A percentile compares a stretch with the other conserved stretches of the same genome.
phyloP scores from a whole-genome alignment of 2,888 invertebrate genomes.

The Trichopria drosophilae region DNA sequence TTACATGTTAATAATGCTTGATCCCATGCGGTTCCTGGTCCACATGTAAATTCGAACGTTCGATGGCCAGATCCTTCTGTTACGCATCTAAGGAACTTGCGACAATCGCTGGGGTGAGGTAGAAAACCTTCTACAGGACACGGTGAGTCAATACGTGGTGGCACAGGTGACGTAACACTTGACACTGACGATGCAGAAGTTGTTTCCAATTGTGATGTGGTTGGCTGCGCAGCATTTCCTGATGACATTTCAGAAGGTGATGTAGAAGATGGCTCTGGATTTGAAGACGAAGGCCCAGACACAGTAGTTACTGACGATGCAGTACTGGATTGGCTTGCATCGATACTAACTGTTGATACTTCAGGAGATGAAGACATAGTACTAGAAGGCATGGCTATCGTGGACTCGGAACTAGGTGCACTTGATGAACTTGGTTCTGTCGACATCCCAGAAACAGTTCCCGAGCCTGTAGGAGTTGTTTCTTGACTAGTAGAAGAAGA shows the following conservation, averaged over 20 bases:
- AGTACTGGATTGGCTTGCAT: neutral
- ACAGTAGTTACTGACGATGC: conserved; percentile 1
- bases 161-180: conserved; percentile 1
- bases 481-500: conserved; percentile 2
- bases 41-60: conserved; percentile 74
- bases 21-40: conserved; percentile 79
- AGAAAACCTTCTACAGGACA: conserved; percentile 74
- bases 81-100: conserved; percentile 78
- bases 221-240: too few relatives aligned
- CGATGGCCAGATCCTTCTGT: conserved; percentile 60
- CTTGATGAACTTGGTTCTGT: conserved; percentile 7
- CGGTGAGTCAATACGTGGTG: conserved; percentile 6
- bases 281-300: too few relatives aligned
- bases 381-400: neutral
- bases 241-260: conserved; percentile 6
- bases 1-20: conserved; percentile 71
- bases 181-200: conserved; percentile 11
- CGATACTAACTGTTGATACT: neutral
- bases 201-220: conserved; percentile 1
- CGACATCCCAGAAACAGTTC: neutral
- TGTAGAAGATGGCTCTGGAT: neutral
- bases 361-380: conserved; percentile 1
- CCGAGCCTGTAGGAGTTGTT: neutral
- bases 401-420: neutral
- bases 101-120: conserved; percentile 70